phyloP scores from a whole-genome alignment of 2,113 vertebrate species.

The Toxotes chatareus region DNA sequence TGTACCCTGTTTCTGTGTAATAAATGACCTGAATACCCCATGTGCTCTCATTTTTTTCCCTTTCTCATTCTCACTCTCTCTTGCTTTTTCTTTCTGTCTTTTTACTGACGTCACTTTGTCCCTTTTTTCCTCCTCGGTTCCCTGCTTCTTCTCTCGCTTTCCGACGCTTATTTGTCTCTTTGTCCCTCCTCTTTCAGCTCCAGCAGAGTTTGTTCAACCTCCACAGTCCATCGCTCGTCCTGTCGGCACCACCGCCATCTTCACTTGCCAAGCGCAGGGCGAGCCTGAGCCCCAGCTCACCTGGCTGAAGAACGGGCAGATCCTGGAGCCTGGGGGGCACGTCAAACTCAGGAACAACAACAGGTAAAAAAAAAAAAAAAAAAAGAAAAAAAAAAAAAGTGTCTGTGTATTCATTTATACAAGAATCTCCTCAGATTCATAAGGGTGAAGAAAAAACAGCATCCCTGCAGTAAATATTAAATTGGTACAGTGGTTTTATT shows the following conservation, averaged over 20 bases:
- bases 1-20: background rate
- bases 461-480: no score
- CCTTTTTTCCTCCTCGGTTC: background rate
- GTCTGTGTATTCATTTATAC: background rate
- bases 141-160: background rate
- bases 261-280: constrained; percentile 95
- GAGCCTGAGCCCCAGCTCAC: constrained; percentile 95
- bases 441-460: background rate
- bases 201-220: constrained; percentile 94
- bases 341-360: constrained; percentile 98
- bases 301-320: constrained; percentile 96
- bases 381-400: no score
- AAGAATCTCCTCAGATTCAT: background rate
- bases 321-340: constrained; percentile 92
- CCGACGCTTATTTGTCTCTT: background rate
- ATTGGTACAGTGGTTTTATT: background rate
- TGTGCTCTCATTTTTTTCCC: background rate
- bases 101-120: background rate
- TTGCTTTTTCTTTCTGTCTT: background rate
- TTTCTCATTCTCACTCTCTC: background rate
- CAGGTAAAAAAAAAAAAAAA: constrained; percentile 82
- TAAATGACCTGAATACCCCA: background rate
- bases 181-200: constrained; percentile 83
- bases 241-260: constrained; percentile 94
- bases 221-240: constrained; percentile 97